A percentile compares a stretch with the other conserved stretches of the same genome.
phyloP scores from a whole-genome alignment of 2,888 invertebrate genomes.

The Megaustenia siamemsis region DNA sequence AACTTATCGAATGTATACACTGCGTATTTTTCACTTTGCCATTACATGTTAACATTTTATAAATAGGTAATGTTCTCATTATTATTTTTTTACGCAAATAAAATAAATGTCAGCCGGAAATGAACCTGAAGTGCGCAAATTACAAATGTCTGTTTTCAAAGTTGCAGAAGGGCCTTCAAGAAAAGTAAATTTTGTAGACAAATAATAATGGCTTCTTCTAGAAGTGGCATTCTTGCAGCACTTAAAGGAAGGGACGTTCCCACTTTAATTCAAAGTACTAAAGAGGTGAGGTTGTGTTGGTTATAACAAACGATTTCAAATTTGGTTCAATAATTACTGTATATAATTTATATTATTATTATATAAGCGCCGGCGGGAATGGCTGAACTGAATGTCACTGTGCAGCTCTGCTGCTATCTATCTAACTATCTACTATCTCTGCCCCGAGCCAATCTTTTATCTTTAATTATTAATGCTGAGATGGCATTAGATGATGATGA shows the following conservation, averaged over 20 bases:
- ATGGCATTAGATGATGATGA: too few relatives aligned
- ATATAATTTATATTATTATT: too few relatives aligned
- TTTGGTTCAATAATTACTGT: too few relatives aligned
- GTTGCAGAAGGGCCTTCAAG: neutral
- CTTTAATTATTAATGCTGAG: too few relatives aligned
- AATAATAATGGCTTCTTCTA: slow-evolving; percentile 25
- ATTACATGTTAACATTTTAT: too few relatives aligned
- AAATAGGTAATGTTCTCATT: neutral
- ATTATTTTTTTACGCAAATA: slow-evolving; percentile 16
- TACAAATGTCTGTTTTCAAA: neutral
- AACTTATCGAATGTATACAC: neutral
- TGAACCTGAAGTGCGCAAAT: neutral
- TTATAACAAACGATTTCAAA: too few relatives aligned
- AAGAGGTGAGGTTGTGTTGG: slow-evolving; percentile 11
- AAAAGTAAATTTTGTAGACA: neutral
- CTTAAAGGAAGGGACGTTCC: neutral
- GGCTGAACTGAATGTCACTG: too few relatives aligned
- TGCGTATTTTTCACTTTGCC: too few relatives aligned
- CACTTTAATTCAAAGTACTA: neutral
- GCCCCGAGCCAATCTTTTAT: too few relatives aligned
- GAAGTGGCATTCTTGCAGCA: neutral
- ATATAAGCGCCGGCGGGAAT: too few relatives aligned
- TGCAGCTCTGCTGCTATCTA: too few relatives aligned
- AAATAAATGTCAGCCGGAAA: neutral
- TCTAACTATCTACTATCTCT: too few relatives aligned